Evolutionary conservation across 2,888 invertebrate species (phyloP), one percentile per base, ranked within the genome.

Genomic region (Volucella inanis): DNA sequence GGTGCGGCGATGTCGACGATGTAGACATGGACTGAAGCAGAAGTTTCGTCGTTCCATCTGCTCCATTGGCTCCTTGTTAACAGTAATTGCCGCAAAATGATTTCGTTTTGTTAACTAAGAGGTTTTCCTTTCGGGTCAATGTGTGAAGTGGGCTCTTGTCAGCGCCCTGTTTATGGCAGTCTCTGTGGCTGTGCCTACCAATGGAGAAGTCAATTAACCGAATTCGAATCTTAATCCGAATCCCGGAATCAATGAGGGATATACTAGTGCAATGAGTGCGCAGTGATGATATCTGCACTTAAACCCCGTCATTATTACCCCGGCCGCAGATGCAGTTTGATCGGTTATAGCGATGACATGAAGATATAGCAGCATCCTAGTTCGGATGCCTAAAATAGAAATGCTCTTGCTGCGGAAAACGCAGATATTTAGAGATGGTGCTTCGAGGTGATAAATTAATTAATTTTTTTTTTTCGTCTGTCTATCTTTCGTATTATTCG

Each of bases 51-150:
- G 65, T 77, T 62, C 72, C 85, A 85, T 85, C 76, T 81, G 85
- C 76, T 81, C 81, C 81, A 85, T 85, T 85, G 85, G 81, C 85
- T 85, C 81, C 85, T 85, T 85, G 85, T 85, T 85, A 85, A 80
- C 85, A 85, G 81, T 85, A 85, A 85, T 85, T 85, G 85, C 80
- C 81, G 71, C 85, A 81, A 85, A 85, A 85, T 71, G 85, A 85
- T 85, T 85, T 85, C 77, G 68, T 81, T 81, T 85, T 80, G 76
- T 77, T 85, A 85, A 80, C 80, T 80, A 80, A 80, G 80, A 84
- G 75, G 84, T 84, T 80, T 75, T 80, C 67, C 70, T 84, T 75
- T 84, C 75, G 80, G 75, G 59, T 79, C 65, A 84, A 84, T 80
- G 85, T 85, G 85, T 85, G 81, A 85, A 81, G 72, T 81, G 81